phyloP scores from a whole-genome alignment of 2,113 vertebrate genomes.

The Apeltes quadracus region DNA sequence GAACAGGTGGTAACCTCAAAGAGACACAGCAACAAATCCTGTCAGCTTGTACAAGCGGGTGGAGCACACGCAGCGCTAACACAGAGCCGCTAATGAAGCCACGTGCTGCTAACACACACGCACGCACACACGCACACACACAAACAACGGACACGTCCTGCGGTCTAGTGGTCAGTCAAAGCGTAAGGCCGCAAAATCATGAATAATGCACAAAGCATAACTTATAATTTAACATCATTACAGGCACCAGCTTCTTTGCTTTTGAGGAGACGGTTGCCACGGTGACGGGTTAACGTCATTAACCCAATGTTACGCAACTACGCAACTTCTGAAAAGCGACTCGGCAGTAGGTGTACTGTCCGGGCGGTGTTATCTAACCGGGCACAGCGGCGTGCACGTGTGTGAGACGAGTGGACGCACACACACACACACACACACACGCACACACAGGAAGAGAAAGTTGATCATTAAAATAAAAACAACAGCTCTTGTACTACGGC shows the following conservation, averaged over 20 bases:
- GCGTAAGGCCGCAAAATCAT: neutral
- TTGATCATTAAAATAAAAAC: conserved; percentile 40
- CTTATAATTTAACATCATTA: neutral
- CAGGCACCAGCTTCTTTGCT: neutral
- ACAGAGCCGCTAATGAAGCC: conserved; percentile 41
- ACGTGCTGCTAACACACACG: conserved; percentile 8
- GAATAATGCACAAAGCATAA: neutral
- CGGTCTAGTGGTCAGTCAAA: no score
- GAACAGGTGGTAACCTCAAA: conserved; percentile 62
- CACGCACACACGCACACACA: conserved; percentile 5
- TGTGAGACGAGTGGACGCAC: neutral
- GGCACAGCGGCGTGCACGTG: neutral
- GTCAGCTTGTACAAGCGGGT: conserved; percentile 28
- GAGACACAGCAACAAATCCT: conserved; percentile 43
- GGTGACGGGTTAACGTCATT: neutral
- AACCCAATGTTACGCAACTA: neutral
- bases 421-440: no score
- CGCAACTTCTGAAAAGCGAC: conserved; percentile 9
- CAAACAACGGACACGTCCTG: neutral
- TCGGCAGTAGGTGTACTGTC: conserved; percentile 39
- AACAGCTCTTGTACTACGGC: neutral
- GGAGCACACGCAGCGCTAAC: neutral
- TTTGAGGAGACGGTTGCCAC: neutral
- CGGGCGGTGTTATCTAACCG: conserved; percentile 38
- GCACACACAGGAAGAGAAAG: neutral